Percentiles rank a stretch among this genome's conserved stretches.
phyloP scores from a whole-genome alignment of 1,140 invertebrate genomes.

The Drosophila subpulchrella region DNA sequence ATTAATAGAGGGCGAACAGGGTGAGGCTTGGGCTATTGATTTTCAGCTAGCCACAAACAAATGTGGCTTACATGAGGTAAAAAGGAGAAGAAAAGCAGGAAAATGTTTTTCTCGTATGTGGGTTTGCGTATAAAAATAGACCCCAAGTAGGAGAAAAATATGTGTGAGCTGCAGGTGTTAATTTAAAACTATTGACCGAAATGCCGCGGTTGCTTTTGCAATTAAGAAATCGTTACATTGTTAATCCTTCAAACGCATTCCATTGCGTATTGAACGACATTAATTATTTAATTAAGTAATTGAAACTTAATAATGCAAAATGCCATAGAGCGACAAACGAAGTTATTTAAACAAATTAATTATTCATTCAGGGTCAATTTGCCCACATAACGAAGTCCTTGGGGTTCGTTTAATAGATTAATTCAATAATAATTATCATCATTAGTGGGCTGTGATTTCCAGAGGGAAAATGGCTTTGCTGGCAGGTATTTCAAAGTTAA shows the following conservation, averaged over 20 bases:
- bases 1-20: constrained; percentile 64
- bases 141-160: constrained; percentile 1
- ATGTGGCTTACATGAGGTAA: constrained; percentile 41
- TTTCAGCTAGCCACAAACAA: constrained; percentile 63
- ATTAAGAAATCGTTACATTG: constrained; percentile 22
- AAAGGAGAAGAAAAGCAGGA: constrained; percentile 8
- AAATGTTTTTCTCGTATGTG: constrained; percentile 12
- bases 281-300: constrained; percentile 65
- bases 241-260: constrained; percentile 22
- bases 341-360: constrained; percentile 23
- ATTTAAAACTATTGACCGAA: constrained; percentile 75
- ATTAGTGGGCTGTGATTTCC: not conserved
- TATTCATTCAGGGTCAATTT: constrained; percentile 1
- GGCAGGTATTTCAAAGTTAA: not conserved
- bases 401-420: constrained; percentile 5
- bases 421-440: not conserved
- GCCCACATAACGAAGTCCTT: not conserved
- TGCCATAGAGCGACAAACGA: constrained; percentile 1
- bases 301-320: constrained; percentile 61
- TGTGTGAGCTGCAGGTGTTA: constrained; percentile 39
- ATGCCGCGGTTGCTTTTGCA: constrained; percentile 31
- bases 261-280: constrained; percentile 50
- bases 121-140: constrained; percentile 51
- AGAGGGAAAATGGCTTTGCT: not conserved
- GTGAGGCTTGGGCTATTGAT: constrained; percentile 62